phyloP scores from a whole-genome alignment of 2,113 vertebrate species.

The Maccullochella peelii region DNA sequence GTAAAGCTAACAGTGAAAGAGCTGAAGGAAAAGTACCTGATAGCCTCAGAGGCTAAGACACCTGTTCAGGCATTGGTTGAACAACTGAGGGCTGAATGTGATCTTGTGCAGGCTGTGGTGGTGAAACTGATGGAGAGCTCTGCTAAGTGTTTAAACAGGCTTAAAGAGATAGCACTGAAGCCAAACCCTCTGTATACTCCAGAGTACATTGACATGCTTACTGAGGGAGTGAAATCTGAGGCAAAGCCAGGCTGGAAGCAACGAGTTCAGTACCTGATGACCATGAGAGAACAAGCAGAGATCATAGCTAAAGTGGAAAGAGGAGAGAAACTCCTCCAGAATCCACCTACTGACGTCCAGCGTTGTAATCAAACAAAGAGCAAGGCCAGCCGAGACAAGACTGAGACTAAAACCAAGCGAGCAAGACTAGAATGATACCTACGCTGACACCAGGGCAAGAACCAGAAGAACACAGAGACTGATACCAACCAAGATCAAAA shows the following conservation, averaged over 20 bases:
- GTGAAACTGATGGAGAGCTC: background rate
- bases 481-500: background rate
- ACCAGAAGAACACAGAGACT: background rate
- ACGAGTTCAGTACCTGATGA: slow-evolving; percentile 19
- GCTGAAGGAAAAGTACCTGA: slow-evolving; percentile 20
- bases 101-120: fast-evolving
- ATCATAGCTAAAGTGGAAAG: background rate
- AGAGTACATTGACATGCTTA: slow-evolving; percentile 66
- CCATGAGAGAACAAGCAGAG: slow-evolving; percentile 25
- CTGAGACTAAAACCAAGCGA: background rate
- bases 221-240: slow-evolving; percentile 55
- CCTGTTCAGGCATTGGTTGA: background rate
- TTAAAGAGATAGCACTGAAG: slow-evolving; percentile 65
- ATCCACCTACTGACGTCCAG: no score
- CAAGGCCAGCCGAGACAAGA: background rate
- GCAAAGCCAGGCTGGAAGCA: slow-evolving; percentile 31
- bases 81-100: slow-evolving; percentile 1
- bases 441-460: background rate
- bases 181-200: slow-evolving; percentile 62
- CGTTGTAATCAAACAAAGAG: no score
- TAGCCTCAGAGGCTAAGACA: slow-evolving; percentile 1
- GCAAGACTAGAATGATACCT: background rate
- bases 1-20: background rate
- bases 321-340: background rate
- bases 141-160: slow-evolving; percentile 32